Base-by-base conservation (phyloP, 2,888 invertebrate genomes). In the Gortyna flavago region DNA sequence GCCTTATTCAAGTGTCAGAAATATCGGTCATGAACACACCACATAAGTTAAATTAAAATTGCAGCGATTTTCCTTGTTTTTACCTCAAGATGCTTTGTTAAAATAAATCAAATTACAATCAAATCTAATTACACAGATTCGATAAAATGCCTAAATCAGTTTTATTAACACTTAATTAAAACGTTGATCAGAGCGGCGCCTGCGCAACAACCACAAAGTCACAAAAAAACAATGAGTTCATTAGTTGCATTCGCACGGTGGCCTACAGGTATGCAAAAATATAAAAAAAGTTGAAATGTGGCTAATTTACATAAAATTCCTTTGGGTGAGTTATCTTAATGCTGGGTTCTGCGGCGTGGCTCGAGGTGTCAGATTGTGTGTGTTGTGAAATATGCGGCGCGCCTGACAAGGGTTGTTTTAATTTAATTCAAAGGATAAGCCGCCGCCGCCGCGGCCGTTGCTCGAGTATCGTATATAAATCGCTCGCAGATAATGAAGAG, bases 281-380 rank as follows among this genome's bases (percentile, higher is more conserved):
- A 89, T 86, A 87, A 88, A 88, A 89, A 92, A 90, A 91, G 90
- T 88, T 91, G 91, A 91, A 91, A 91, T 84, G 87, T 88, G 86
- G 89, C 91, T 90, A 93, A 95, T 95, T 95, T 95, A 93, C 95
- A 95, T 95, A 94, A 95, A 94, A 95, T 93, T 93, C 93, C 91
- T 92, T 92, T 89, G 89, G 87, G 85, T 88, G 84, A 87, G 87
- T 80, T 84, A 87, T 87, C 85, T 88, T 87, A 81, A 84, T 85
- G 81, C 84, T 78, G 75, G 88, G 81, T 71, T 77, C 76, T 77
- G 67, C 54, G 76, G 79, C 78, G 73, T 79, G 76, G 85, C 89
- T 88, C 79, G 87, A 90, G 89, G 91, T 90, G 92, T 91, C 91
- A 90, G 90, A 89, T 90, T 92, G 92, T 86, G 89, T 85, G 89